These are phyloP conservation scores for Pavo muticus DNA, from an alignment of 2,113 vertebrate species.

Conservation along the genomic window DNA sequence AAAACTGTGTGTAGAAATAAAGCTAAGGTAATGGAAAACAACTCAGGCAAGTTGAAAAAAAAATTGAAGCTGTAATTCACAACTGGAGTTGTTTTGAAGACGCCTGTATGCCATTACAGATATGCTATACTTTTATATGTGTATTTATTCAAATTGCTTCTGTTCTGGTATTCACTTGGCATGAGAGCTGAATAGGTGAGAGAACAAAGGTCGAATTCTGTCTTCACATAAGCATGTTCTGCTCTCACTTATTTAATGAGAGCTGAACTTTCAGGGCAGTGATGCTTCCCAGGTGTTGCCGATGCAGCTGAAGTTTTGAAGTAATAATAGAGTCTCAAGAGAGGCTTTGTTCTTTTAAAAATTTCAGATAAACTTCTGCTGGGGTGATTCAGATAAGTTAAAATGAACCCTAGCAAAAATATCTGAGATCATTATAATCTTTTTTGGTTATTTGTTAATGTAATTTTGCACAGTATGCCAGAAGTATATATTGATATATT, in stretches of 20 bases:
- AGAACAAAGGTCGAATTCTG: conserved; percentile 6
- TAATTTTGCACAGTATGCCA: background rate
- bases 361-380: background rate
- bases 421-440: background rate
- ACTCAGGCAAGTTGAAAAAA: background rate
- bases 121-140: background rate
- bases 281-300: background rate
- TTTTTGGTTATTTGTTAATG: background rate
- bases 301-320: background rate
- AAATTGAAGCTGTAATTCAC: background rate
- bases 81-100: background rate
- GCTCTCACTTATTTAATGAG: conserved; percentile 1
- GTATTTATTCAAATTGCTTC: conserved; percentile 6
- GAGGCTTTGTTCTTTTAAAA: background rate
- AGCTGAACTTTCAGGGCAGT: background rate
- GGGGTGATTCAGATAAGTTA: background rate
- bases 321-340: background rate
- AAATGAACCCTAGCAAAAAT: background rate
- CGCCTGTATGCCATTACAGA: background rate
- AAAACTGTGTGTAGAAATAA: background rate
- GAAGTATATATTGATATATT: background rate
- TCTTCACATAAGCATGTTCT: background rate
- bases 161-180: background rate
- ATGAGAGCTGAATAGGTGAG: background rate
- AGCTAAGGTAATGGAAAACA: background rate